Conservation (phyloP, 2,888 invertebrate species). For the Chydorus sphaericus region DNA sequence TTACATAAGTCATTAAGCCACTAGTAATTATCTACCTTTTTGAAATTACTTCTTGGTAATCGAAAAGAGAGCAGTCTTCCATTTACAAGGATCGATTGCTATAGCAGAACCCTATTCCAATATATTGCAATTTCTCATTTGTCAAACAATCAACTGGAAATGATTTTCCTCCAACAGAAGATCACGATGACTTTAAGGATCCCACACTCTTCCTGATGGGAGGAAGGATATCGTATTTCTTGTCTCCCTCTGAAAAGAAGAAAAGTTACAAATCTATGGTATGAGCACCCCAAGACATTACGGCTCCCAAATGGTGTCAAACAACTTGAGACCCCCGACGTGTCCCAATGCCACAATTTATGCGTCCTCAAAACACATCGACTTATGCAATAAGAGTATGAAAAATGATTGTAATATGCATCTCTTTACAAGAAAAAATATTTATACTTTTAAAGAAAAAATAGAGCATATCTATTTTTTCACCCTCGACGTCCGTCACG, state of each 20-base stretch:
- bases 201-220: too few relatives aligned
- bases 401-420: background rate
- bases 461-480: too few relatives aligned
- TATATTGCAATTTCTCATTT: too few relatives aligned
- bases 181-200: background rate
- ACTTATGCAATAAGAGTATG: background rate
- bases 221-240: background rate
- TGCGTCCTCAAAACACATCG: background rate
- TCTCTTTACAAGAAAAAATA: background rate
- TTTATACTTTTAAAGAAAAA: background rate
- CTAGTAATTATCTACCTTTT: too few relatives aligned
- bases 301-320: background rate
- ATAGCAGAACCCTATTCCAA: too few relatives aligned
- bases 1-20: too few relatives aligned
- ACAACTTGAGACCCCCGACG: background rate
- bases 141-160: too few relatives aligned
- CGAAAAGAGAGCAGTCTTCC: too few relatives aligned
- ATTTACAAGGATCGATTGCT: too few relatives aligned
- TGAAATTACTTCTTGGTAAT: too few relatives aligned
- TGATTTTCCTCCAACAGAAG: background rate
- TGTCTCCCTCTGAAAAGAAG: background rate
- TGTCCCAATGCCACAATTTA: too few relatives aligned
- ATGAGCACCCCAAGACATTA: background rate
- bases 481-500: background rate
- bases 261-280: too few relatives aligned